Percentiles rank a stretch among this genome's conserved stretches.
phyloP scores from a whole-genome alignment of 2,113 vertebrate genomes.

The Nothoprocta perdicaria region DNA sequence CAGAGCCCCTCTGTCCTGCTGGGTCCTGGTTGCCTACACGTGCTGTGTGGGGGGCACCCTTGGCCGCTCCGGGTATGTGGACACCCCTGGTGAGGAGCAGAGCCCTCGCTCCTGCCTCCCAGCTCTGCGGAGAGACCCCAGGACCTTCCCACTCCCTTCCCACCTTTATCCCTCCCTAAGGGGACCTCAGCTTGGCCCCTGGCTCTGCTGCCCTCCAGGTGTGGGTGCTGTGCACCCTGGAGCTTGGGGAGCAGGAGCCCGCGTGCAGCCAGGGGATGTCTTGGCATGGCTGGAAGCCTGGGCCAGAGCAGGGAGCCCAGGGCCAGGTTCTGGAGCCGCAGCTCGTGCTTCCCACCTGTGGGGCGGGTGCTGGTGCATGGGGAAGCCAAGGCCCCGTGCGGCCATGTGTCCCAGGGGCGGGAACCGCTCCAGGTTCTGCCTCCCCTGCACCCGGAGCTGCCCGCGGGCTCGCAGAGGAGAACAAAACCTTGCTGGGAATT shows the following conservation, averaged over 20 bases:
- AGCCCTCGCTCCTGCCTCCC: background rate
- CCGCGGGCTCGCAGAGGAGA: background rate
- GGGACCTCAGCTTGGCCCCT: too few relatives aligned
- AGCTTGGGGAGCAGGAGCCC: slow-evolving; percentile 28
- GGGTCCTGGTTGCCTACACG: background rate
- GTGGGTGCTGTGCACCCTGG: background rate
- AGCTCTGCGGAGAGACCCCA: background rate
- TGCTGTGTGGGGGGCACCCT: too few relatives aligned
- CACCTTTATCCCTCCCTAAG: background rate
- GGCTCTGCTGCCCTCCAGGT: background rate
- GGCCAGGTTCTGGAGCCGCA: background rate
- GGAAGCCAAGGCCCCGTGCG: background rate
- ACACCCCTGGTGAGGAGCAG: background rate
- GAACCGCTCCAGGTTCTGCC: too few relatives aligned
- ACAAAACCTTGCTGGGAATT: background rate
- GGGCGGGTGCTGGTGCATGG: background rate
- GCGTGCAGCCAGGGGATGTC: background rate
- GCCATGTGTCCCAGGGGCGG: background rate
- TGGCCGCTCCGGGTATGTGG: too few relatives aligned
- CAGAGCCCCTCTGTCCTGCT: accelerated
- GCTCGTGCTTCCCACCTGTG: background rate
- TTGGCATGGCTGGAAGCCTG: background rate
- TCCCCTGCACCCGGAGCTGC: background rate
- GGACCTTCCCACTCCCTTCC: background rate
- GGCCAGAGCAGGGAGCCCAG: background rate